These are phyloP conservation scores for Entelurus aequoreus DNA, from an alignment of 2,113 vertebrate genomes.

Conservation along the genomic window DNA sequence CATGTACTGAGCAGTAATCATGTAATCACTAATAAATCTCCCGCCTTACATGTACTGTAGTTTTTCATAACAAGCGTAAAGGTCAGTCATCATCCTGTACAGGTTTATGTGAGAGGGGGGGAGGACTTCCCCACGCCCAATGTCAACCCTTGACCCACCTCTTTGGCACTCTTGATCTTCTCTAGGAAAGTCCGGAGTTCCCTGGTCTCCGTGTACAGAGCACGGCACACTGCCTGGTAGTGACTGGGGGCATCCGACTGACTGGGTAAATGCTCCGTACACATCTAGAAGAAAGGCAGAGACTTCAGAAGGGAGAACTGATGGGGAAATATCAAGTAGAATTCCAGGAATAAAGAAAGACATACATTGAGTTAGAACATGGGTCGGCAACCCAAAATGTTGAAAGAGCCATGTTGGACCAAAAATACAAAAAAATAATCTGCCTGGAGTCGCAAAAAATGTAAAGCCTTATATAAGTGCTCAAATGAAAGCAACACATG, in stretches of 20 bases:
- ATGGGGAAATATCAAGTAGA: background rate
- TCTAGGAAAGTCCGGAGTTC: conserved; percentile 92
- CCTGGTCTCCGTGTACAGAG: conserved; percentile 93
- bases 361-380: too few relatives aligned
- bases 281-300: conserved; percentile 71
- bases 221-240: conserved; percentile 96
- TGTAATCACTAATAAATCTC: conserved; percentile 20
- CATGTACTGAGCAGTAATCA: background rate
- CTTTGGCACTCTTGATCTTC: conserved; percentile 94
- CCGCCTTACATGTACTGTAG: background rate
- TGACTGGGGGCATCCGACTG: conserved; percentile 83
- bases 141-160: conserved; percentile 71
- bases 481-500: too few relatives aligned
- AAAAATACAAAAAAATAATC: too few relatives aligned
- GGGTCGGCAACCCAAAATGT: too few relatives aligned
- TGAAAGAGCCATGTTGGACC: too few relatives aligned
- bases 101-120: background rate
- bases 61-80: background rate
- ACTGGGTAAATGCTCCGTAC: conserved; percentile 83
- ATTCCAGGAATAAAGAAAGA: too few relatives aligned
- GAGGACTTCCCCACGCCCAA: background rate
- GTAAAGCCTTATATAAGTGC: too few relatives aligned
- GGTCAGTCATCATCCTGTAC: conserved; percentile 4
- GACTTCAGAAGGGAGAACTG: conserved; percentile 13
- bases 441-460: too few relatives aligned